Conservation (phyloP, 2,113 vertebrate genomes). For the Lampris incognitus region DNA sequence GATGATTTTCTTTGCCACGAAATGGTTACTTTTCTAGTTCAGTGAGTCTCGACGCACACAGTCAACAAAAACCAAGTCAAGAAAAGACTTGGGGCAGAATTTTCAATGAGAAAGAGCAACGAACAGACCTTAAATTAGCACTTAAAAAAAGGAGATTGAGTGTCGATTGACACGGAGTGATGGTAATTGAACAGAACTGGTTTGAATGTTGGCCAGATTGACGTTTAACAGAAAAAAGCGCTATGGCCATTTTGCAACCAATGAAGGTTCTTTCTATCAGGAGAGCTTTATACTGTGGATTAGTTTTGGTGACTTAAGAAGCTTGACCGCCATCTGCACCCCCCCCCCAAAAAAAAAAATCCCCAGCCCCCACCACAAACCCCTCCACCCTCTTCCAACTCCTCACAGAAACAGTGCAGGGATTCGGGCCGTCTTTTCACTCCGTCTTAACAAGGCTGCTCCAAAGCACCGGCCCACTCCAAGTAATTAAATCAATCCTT, state of each 20-base stretch:
- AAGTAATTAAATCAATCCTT: conserved; percentile 99
- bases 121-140: conserved; percentile 21
- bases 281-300: conserved; percentile 89
- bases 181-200: conserved; percentile 21
- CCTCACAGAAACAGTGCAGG: conserved; percentile 82
- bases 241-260: conserved; percentile 84
- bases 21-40: too few relatives aligned
- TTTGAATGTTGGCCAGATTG: conserved; percentile 82
- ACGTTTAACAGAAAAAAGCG: conserved; percentile 86
- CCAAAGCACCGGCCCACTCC: conserved; percentile 93
- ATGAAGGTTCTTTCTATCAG: conserved; percentile 87
- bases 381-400: conserved; percentile 39
- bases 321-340: conserved; percentile 82
- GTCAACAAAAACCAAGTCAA: too few relatives aligned
- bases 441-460: conserved; percentile 93
- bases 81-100: not conserved
- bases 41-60: too few relatives aligned
- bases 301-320: conserved; percentile 92
- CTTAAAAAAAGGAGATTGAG: conserved; percentile 22
- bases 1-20: too few relatives aligned
- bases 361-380: not conserved
- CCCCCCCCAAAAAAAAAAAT: conserved; percentile 17
- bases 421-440: conserved; percentile 91
- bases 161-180: not conserved
- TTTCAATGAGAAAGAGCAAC: not conserved